A percentile compares a stretch with the other conserved stretches of the same genome.
Conservation (phyloP, 2,797 vertebrate genomes). For the Bradypodion ventrale region DNA sequence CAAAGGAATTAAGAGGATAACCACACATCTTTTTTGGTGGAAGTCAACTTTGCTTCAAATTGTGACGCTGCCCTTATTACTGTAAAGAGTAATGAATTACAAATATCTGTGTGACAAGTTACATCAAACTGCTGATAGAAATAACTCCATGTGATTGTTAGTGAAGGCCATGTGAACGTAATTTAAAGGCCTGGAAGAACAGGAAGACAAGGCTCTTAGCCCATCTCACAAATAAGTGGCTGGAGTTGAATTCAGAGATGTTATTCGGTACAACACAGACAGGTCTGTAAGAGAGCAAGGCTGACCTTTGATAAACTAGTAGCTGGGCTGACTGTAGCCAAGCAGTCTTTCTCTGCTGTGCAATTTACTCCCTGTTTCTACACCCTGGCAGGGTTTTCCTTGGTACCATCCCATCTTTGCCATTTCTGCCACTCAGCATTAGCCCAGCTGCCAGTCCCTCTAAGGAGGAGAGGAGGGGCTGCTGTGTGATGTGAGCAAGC, state of each 20-base stretch:
- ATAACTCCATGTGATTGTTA: too few relatives aligned
- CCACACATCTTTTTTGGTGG: too few relatives aligned
- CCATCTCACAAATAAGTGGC: neutral
- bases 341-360: neutral
- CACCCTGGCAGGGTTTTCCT: constrained; percentile 18
- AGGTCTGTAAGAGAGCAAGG: neutral
- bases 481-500: neutral
- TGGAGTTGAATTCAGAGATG: neutral
- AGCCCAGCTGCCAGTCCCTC: constrained; percentile 4
- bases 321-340: neutral
- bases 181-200: neutral
- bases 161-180: neutral
- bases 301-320: neutral
- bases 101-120: neutral
- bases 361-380: neutral
- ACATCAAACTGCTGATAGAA: neutral
- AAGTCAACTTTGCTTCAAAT: too few relatives aligned
- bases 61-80: neutral
- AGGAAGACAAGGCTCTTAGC: neutral
- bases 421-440: neutral
- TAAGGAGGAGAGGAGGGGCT: neutral
- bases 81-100: neutral
- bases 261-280: neutral
- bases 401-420: neutral
- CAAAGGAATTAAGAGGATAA: too few relatives aligned